Base-by-base conservation (phyloP, 2,797 vertebrate genomes). In the Gambelia wislizenii region DNA sequence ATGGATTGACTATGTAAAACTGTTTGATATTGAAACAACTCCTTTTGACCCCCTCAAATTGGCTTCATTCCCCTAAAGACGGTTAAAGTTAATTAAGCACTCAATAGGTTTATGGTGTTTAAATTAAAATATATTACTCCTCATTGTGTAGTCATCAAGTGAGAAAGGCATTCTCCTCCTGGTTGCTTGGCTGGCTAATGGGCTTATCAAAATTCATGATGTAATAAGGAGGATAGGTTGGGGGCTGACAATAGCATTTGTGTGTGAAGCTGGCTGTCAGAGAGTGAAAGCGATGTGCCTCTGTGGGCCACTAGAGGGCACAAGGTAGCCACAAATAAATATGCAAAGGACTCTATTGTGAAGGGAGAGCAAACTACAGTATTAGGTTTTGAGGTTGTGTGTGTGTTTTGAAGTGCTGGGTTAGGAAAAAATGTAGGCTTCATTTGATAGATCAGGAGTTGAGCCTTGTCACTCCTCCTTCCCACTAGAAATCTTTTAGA, bases 51-150 rank as follows among this genome's bases (percentile, higher is more conserved):
- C 97, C 97, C 97, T 98, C 97, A 98, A 98, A 98, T 98, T 98
- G 98, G 97, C 98, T 98, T 97, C 97, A 97, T 98, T 98, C 98
- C 97, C 97, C 97, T 97, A 97, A 98, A 98, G 98, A 98, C 97
- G 96, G 97, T 98, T 98, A 98, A 98, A 98, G 97, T 98, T 98
- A 98, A 98, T 98, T 98, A 98, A 98, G 98, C 98, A 98, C 97
- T 98, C 98, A 98, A 98, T 97, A 97, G 97, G 97, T 98, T 98
- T 98, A 98, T 98, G 97, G 97, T 97, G 97, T 98, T 98, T 98
- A 98, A 98, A 98, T 98, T 98, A 98, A 98, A 98, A 98, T 98
- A 97, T 98, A 98, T 98, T 96, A 97, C 96, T 96, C 94, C 97
- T 98, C 97, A 98, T 98, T 98, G 98, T 98, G 97, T 96, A 97